Evolutionary conservation across 2,113 vertebrate genomes (phyloP).

Genomic region (Platycercus adscitus): DNA sequence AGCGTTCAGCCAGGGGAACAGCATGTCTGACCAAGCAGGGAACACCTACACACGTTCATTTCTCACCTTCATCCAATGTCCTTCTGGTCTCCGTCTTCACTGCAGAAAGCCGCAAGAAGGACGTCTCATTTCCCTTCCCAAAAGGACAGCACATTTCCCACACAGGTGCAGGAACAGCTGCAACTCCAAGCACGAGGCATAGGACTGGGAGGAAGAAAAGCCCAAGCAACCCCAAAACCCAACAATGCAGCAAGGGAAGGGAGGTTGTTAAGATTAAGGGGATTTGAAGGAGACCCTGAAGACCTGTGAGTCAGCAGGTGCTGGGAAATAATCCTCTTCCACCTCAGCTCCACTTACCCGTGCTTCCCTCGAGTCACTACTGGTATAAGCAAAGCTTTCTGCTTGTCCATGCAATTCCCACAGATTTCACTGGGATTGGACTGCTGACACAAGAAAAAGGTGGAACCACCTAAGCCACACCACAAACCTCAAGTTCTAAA

Average conservation of each 20-base stretch:
- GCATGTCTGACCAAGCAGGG: accelerated
- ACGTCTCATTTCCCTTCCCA: background rate
- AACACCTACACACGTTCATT: too few relatives aligned
- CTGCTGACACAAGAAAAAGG: background rate
- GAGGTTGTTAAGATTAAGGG: background rate
- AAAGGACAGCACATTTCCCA: background rate
- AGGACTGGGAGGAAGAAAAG: accelerated
- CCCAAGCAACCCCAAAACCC: background rate
- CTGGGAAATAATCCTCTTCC: background rate
- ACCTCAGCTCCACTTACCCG: background rate
- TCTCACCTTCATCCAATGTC: background rate
- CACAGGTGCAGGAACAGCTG: background rate
- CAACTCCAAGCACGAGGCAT: background rate
- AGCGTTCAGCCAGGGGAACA: background rate
- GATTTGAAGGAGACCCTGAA: background rate
- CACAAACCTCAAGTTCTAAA: background rate
- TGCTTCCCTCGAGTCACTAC: background rate
- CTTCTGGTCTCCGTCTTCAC: background rate
- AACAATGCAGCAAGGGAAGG: background rate
- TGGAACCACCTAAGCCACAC: background rate
- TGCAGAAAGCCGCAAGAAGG: background rate
- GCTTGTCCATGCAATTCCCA: background rate
- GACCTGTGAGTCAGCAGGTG: background rate
- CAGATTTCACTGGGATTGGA: background rate
- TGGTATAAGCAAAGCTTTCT: background rate